Evolutionary conservation across 1,140 invertebrate species (phyloP), one percentile per base, ranked within the genome.

Genomic region (Calycopis cecrops): DNA sequence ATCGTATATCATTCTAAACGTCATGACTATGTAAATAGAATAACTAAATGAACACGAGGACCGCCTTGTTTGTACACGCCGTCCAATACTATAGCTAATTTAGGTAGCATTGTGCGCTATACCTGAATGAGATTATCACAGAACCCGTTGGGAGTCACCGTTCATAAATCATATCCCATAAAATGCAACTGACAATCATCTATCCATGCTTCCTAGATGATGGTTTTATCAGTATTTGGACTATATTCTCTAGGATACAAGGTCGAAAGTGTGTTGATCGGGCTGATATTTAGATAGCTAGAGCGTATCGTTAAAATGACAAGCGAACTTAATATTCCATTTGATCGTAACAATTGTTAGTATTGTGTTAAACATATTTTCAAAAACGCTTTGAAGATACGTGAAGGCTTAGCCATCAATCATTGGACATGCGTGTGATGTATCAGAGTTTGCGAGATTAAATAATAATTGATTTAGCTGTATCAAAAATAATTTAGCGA

Each of bases 91-190:
- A 69, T 75, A 79, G 79, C 82, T 87, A 87, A 87, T 87, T 87
- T 87, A 85, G 77, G 84, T 87, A 85, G 84, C 84, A 87, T 87
- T 87, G 84, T 85, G 69, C 71, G 74, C 69, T 71, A 53, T 64
- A 68, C 64, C 72, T 85, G 79, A 85, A 83, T 87, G 76, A 87
- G 80, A 87, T 87, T 85, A 87, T 84, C 84, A 81, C 56, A 81
- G 69, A 84, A 79, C 75, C 82, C 77, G 79, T 85, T 84, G 82
- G 84, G 78, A 87, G 84, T 84, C 81, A 81, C 76, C 69, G 74
- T 68, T 85, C 84, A 87, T 87, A 85, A 87, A 87, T 87, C 84
- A 87, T 87, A 81, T 73, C 77, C 75, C 79, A 85, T 86, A 85
- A 84, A 82, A 79, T 67, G 69, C 73, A 72, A 73, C 81, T 82